Evolutionary conservation across 1,140 invertebrate species (phyloP), one percentile per base, ranked within the genome.

Genomic region (Drosophila carrolli): DNA sequence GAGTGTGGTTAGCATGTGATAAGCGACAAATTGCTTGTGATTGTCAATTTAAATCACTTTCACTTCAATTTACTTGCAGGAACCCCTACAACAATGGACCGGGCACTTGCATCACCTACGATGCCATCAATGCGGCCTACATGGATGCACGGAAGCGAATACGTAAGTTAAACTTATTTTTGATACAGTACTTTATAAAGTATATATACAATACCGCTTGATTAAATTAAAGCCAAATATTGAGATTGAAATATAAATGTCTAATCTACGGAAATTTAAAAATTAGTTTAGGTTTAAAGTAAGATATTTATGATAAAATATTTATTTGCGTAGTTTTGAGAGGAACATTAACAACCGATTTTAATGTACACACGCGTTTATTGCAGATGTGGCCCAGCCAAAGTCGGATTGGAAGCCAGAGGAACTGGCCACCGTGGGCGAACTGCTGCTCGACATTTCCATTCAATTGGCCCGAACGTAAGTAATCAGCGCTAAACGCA

Each of bases 111-210:
- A 98, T 98, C 85, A 98, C 97, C 11, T 98, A 97, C 91, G 96
- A 98, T 79, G 97, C 97, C 37, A 95, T 98, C 54, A 98, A 98
- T 93, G 95, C 96, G 65, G 97, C 97, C 38, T 97, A 98, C 93
- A 92, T 96, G 55, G 96, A 98, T 90, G 97, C 97, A 13, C 95
- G 96, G 77, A 96, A 97, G 92, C 95, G 96, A 93, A 96, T 97
- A 83, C 94, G 96, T 96, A 95, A 96, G 95, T 95, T 79, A 51
- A 38, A 29, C 37, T 23, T 38, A 5, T 38, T n/a, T 19, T 16
- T 23, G 10, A 7, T 29, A 37, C 43, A 13, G 23, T 23, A n/a
- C n/a, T n/a, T n/a, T n/a, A n/a, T n/a, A n/a, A n/a, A n/a, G n/a
- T n/a, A n/a, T n/a, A n/a, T n/a, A n/a, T n/a, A n/a, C n/a, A n/a